Evolutionary conservation across 92 coral and sea anemone genomes (phyloP).

Genomic region (Umimayanthus kanabou): DNA sequence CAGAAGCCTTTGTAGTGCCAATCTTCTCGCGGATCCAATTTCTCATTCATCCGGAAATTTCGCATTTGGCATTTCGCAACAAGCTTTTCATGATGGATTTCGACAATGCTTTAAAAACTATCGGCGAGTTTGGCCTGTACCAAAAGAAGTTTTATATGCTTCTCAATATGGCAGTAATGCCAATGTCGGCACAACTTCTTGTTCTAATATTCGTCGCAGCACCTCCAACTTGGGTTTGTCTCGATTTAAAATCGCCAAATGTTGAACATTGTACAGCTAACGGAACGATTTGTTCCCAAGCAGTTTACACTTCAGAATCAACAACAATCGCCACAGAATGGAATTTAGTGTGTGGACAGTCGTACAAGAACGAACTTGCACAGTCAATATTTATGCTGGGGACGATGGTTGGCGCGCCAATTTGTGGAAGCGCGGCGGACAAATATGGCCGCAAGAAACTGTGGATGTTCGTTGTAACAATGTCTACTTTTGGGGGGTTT

Average conservation of each 20-base stretch:
- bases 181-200: slow-evolving; percentile 68
- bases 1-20: slow-evolving; percentile 19
- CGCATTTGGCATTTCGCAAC: not conserved
- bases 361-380: slow-evolving; percentile 80
- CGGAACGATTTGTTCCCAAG: slow-evolving; percentile 60
- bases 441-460: slow-evolving; percentile 76
- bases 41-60: not conserved
- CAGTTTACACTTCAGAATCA: slow-evolving; percentile 68
- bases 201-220: slow-evolving; percentile 81
- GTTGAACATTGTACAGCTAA: slow-evolving; percentile 45
- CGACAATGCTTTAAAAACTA: slow-evolving; percentile 61
- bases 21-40: not conserved
- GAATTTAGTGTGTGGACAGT: slow-evolving; percentile 79
- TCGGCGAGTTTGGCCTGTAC: slow-evolving; percentile 88
- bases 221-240: slow-evolving; percentile 86
- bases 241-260: slow-evolving; percentile 32
- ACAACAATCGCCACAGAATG: slow-evolving; percentile 87
- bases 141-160: slow-evolving; percentile 68
- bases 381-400: slow-evolving; percentile 91
- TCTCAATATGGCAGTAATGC: slow-evolving; percentile 62
- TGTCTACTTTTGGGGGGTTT: slow-evolving; percentile 52
- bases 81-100: slow-evolving; percentile 62
- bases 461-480: slow-evolving; percentile 58
- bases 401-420: slow-evolving; percentile 73
- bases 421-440: slow-evolving; percentile 76